Percentiles rank a stretch among this genome's conserved stretches.
These are phyloP conservation scores for Myotis findleyi DNA, from an alignment of 2,797 vertebrate genomes.

Conservation along the genomic window DNA sequence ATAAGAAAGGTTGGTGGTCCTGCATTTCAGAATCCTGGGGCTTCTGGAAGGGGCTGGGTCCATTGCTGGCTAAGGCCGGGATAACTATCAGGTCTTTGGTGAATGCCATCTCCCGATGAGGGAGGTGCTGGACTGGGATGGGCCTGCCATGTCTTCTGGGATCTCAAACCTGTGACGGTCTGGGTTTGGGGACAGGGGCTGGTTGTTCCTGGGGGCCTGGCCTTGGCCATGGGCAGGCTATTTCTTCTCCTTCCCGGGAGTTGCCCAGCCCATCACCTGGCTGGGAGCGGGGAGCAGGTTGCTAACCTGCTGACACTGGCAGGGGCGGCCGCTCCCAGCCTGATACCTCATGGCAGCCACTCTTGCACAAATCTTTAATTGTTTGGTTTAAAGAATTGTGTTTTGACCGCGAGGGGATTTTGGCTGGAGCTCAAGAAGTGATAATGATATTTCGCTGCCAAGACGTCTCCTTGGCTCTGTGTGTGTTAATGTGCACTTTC, in stretches of 20 bases:
- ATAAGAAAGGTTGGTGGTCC: not conserved
- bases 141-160: not conserved
- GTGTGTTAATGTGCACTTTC: conserved; percentile 90
- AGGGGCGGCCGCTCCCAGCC: conserved; percentile 80
- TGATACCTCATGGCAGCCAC: conserved; percentile 88
- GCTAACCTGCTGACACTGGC: conserved; percentile 81
- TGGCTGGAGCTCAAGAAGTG: conserved; percentile 91
- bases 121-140: not conserved
- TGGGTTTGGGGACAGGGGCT: not conserved
- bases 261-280: conserved; percentile 80
- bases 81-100: not conserved
- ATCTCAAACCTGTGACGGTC: not conserved
- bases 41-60: not conserved
- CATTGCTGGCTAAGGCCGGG: not conserved
- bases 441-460: conserved; percentile 93
- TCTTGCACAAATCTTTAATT: conserved; percentile 91
- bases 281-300: conserved; percentile 70
- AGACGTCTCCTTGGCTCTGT: conserved; percentile 88
- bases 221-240: not conserved
- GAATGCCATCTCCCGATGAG: not conserved
- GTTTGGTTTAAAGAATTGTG: conserved; percentile 92
- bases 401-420: conserved; percentile 92
- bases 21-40: not conserved
- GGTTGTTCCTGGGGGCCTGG: not conserved
- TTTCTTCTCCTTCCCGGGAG: not conserved